Base-by-base conservation (phyloP, 2,113 vertebrate species). In the Talpa occidentalis region DNA sequence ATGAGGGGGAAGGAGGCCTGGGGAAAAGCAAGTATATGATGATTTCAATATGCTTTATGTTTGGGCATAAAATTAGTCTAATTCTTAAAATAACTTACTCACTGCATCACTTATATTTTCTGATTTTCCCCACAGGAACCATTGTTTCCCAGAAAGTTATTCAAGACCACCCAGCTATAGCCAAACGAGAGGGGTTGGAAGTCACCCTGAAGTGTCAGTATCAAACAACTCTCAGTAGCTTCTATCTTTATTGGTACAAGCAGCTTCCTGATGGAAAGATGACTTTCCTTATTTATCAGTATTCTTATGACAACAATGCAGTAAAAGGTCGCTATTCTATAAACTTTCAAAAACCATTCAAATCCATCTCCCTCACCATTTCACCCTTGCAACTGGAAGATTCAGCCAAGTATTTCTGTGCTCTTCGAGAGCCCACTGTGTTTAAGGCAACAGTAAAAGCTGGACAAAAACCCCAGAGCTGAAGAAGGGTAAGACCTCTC, bases 391-490 rank as follows among this genome's bases (percentile, higher is more conserved):
- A 59, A 11, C 14, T 82, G 5, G 16, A 73, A n/a, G 87, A 95
- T 12, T 91, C 88, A 7, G 83, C 67, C 10, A 83, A 32, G 6
- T 88, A 92, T 78, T 79, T 95, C 77, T 97, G 91, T 73, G 88
- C 35, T 64, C 26, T 91, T n/a, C n/a, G n/a, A n/a, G n/a, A n/a
- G n/a, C 2, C 15, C 95, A 90, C 86, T 24, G 49, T 93, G 56
- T 56, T 67, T n/a, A 49, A 56, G 21, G 54, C 8, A 5, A 56
- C 6, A 56, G 54, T 4, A 56, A 56, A 56, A 56, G 54, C 54
- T 70, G 32, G 81, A 82, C 77, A 96, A 84, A 96, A 94, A 56
- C 40, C 74, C 35, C 80, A 47, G 26, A 10, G 28, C 22, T 21
- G 0, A 0, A 8, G 5, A 37, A 11, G n/a, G n/a, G n/a, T n/a